Base-by-base conservation (phyloP, 92 coral and sea anemone species). In the Galaxea fascicularis region DNA sequence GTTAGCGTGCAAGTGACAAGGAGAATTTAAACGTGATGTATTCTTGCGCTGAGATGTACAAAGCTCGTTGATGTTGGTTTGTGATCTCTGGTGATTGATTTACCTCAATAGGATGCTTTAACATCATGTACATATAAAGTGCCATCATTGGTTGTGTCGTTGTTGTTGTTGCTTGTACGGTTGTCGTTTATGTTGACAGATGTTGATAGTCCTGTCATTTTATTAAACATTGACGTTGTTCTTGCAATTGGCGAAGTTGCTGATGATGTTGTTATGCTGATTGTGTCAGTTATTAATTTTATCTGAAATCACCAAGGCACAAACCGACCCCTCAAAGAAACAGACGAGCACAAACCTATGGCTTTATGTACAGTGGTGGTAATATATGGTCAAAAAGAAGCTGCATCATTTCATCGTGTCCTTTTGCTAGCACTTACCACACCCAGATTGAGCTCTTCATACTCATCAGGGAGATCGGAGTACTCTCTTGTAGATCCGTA, bases 401-500 rank as follows among this genome's bases (percentile, higher is more conserved):
- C 51, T 13, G 12, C 7, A 46, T 49, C 11, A 15, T 49, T 2
- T 2, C 13, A 10, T 49, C 62, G 4, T 0, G 17, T 35, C 1
- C 11, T 35, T 13, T 39, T 27, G 7, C 46, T 8, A 29, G 60
- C 30, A 81, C 98, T 89, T 87, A 96, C 98, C 79, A 90, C 88
- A 53, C 98, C 98, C 26, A 85, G 79, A 65, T 96, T 96, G 46
- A 96, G 95, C 29, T 92, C 93, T 9, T 94, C 98, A 54, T 89
- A 94, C 49, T 94, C 96, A 46, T 96, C 96, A 11, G 95, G 95
- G 4, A 96, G 87, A 29, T 93, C 94, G 1, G 98, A 92, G 82
- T 73, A 96, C 77, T 96, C 98, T 88, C 98, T 88, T 22, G 98
- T 92, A 25, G 98, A 96, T 25, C 98, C 98, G 31, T 96, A 96